phyloP scores from a whole-genome alignment of 1,140 invertebrate genomes.

The Temnothorax longispinosus region DNA sequence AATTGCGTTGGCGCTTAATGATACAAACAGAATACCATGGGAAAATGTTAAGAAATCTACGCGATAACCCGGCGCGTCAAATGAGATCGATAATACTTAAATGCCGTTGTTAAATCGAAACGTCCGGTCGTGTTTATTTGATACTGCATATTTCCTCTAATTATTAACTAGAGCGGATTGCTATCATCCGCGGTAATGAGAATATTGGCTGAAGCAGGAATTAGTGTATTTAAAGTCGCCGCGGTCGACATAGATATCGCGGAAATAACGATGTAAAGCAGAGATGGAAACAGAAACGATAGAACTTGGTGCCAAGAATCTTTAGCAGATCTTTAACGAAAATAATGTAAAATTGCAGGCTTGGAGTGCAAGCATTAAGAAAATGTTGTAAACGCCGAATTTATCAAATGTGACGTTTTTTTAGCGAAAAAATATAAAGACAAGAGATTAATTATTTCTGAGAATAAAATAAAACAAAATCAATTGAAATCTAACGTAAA shows the following conservation, averaged over 20 bases:
- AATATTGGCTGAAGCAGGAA: not conserved
- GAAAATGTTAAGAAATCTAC: not conserved
- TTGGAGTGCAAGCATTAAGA: not conserved
- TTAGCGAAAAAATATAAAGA: not conserved
- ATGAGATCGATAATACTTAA: slow-evolving; percentile 31
- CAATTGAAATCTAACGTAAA: not conserved
- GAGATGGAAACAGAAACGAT: not conserved
- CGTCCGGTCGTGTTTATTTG: not conserved
- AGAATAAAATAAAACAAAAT: not conserved
- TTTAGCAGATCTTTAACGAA: not conserved
- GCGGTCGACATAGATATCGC: not conserved
- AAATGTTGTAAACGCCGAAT: not conserved
- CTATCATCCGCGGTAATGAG: not conserved
- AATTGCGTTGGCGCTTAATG: slow-evolving; percentile 20
- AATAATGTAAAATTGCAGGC: not conserved
- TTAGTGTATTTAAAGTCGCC: not conserved
- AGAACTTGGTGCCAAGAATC: not conserved
- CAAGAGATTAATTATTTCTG: not conserved
- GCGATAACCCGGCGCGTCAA: not conserved
- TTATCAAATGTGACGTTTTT: not conserved
- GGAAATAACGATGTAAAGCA: not conserved
- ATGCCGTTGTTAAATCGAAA: slow-evolving; percentile 8
- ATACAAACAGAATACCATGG: slow-evolving; percentile 18
- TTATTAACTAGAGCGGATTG: slow-evolving; percentile 17
- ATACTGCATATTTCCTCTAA: slow-evolving; percentile 21